Evolutionary conservation across 2,113 vertebrate species (phyloP).

Genomic region (Apistogramma diplotaenia): DNA sequence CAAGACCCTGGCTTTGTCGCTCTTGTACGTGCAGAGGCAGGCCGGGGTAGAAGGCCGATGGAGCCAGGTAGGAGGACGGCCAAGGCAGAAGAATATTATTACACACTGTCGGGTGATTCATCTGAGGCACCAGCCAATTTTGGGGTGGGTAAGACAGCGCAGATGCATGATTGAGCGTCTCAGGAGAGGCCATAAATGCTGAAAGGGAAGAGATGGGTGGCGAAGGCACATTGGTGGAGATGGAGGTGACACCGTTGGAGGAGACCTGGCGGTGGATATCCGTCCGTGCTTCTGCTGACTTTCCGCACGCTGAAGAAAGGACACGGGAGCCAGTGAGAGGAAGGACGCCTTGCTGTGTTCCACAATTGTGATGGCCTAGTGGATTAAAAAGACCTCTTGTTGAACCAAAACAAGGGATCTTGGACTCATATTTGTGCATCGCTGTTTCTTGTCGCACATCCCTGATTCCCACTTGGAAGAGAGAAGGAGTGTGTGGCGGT

Average conservation of each 20-base stretch:
- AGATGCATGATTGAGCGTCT: neutral
- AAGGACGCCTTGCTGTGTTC: neutral
- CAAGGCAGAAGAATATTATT: conserved; percentile 55
- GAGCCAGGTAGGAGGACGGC: conserved; percentile 32
- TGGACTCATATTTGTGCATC: neutral
- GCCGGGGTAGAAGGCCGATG: conserved; percentile 27
- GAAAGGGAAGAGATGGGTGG: neutral
- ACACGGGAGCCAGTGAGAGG: neutral
- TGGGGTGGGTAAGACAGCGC: conserved; percentile 5
- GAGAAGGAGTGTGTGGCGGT: neutral
- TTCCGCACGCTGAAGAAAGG: neutral
- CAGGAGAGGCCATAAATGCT: neutral
- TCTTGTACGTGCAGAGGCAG: conserved; percentile 43
- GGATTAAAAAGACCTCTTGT: neutral
- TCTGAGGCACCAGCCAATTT: conserved; percentile 39
- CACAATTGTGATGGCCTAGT: neutral
- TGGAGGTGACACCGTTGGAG: conserved; percentile 31
- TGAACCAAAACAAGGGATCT: neutral
- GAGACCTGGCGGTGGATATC: conserved; percentile 43
- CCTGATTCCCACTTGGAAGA: conserved; percentile 18
- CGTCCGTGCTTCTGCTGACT: conserved; percentile 1
- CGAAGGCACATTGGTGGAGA: neutral
- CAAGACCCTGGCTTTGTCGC: neutral
- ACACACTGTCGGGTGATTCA: conserved; percentile 11
- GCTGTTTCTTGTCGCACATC: neutral